phyloP scores from a whole-genome alignment of 1,140 invertebrate genomes.

The Drosophila pachea region DNA sequence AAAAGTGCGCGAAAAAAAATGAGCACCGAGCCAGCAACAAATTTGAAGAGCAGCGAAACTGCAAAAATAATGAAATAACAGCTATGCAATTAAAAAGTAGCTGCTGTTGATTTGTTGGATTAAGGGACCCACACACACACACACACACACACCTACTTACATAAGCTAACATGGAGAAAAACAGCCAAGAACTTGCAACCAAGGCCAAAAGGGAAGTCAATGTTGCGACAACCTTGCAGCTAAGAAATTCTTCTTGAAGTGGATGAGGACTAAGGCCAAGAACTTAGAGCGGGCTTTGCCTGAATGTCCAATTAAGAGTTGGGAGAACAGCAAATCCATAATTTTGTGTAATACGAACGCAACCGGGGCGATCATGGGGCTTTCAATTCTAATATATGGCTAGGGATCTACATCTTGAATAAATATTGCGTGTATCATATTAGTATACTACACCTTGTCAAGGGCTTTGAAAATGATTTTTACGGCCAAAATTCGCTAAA shows the following conservation, averaged over 20 bases:
- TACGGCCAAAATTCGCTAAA: too few relatives aligned
- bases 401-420: too few relatives aligned
- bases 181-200: constrained; percentile 2
- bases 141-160: constrained; percentile 1
- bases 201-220: constrained; percentile 38
- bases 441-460: too few relatives aligned
- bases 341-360: too few relatives aligned
- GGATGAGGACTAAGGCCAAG: constrained; percentile 37
- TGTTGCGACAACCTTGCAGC: constrained; percentile 51
- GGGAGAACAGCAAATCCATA: too few relatives aligned
- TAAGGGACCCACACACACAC: constrained; percentile 37
- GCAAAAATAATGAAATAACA: constrained; percentile 72
- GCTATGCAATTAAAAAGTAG: constrained; percentile 72
- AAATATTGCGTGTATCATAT: too few relatives aligned
- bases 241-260: constrained; percentile 34
- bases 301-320: too few relatives aligned
- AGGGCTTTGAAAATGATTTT: too few relatives aligned
- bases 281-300: constrained; percentile 24
- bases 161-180: background rate
- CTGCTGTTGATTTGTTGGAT: constrained; percentile 59
- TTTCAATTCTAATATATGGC: too few relatives aligned
- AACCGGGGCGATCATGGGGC: too few relatives aligned
- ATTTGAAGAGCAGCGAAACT: constrained; percentile 59
- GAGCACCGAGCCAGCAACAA: constrained; percentile 28
- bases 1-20: constrained; percentile 45